phyloP scores from a whole-genome alignment of 1,140 invertebrate species.

The Nephila pilipes region DNA sequence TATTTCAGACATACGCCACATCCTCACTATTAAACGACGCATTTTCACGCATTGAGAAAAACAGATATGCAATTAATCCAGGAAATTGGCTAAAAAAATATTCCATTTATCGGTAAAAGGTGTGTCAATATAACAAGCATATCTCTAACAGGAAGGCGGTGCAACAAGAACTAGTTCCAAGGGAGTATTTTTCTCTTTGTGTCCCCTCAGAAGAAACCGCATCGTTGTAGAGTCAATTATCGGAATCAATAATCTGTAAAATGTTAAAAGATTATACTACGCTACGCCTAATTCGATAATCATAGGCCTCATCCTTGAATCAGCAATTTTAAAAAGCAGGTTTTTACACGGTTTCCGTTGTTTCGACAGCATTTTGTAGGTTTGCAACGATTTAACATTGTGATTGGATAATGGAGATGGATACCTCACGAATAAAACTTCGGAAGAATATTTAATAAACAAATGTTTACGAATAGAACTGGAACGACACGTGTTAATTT shows the following conservation, averaged over 20 bases:
- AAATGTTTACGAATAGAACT: background rate
- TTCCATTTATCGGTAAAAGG: background rate
- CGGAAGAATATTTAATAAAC: too few species aligned
- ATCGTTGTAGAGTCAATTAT: slow-evolving; percentile 19
- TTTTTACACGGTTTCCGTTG: background rate
- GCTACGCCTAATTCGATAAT: slow-evolving; percentile 58
- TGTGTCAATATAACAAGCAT: slow-evolving; percentile 32
- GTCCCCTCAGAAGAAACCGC: background rate
- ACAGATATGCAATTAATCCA: background rate
- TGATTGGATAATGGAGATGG: background rate
- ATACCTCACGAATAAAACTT: background rate
- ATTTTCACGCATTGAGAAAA: background rate
- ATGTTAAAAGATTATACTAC: background rate
- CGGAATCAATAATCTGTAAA: slow-evolving; percentile 53
- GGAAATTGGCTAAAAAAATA: background rate
- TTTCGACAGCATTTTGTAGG: background rate
- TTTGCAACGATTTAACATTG: background rate
- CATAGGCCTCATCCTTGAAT: background rate
- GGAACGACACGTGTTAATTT: too few species aligned
- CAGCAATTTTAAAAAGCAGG: background rate
- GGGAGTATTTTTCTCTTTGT: slow-evolving; percentile 10
- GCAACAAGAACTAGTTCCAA: background rate
- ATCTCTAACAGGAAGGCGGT: slow-evolving; percentile 25
- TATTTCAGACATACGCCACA: too few species aligned
- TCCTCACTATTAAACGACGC: background rate